phyloP scores from a whole-genome alignment of 1,140 invertebrate genomes.

The Papilio polyxenes region DNA sequence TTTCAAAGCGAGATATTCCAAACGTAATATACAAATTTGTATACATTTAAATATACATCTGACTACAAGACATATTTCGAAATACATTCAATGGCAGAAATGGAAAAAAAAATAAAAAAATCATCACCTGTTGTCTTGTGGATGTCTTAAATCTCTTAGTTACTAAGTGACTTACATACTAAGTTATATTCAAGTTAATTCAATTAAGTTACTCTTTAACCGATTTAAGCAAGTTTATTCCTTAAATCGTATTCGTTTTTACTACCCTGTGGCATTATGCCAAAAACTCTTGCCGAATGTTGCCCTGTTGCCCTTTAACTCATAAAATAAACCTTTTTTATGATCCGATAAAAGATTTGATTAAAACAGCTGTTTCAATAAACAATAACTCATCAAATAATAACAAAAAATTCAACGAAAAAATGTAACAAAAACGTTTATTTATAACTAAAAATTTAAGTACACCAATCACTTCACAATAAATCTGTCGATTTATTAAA shows the following conservation, averaged over 20 bases:
- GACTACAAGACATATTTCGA: too few species aligned
- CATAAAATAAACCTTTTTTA: constrained; percentile 23
- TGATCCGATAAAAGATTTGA: constrained; percentile 1
- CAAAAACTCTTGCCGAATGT: not conserved
- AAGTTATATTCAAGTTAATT: not conserved
- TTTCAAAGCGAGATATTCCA: not conserved
- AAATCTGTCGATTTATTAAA: not conserved
- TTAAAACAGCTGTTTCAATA: constrained; percentile 9
- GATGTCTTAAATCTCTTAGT: too few species aligned
- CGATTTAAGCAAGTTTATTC: not conserved
- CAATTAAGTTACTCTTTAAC: not conserved
- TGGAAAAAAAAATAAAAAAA: too few species aligned
- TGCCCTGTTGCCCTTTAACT: constrained; percentile 18
- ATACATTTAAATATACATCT: not conserved
- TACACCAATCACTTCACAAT: not conserved
- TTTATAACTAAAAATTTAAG: not conserved
- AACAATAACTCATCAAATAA: constrained; percentile 19
- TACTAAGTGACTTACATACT: not conserved
- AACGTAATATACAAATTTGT: not conserved
- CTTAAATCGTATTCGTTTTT: not conserved
- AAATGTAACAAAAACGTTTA: not conserved
- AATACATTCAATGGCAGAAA: too few species aligned
- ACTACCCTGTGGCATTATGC: not conserved
- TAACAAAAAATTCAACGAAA: not conserved
- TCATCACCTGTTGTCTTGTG: too few species aligned